A percentile compares a stretch with the other conserved stretches of the same genome.
phyloP scores from a whole-genome alignment of 2,113 vertebrate species.

The Choloepus hoffmanni region DNA sequence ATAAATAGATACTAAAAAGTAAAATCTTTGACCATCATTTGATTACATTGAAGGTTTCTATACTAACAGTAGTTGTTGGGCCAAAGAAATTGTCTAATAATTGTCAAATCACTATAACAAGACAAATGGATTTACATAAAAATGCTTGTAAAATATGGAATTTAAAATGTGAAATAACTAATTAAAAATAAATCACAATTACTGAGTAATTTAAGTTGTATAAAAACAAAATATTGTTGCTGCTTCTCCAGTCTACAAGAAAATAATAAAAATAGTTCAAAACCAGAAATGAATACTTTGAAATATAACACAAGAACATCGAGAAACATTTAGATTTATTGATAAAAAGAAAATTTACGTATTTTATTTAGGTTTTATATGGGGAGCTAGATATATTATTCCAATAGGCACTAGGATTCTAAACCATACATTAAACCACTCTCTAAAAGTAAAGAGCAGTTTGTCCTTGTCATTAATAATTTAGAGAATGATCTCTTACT shows the following conservation, averaged over 20 bases:
- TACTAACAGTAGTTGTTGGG: not conserved
- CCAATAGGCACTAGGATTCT: constrained; percentile 20
- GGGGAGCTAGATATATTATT: not conserved
- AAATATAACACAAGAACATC: not conserved
- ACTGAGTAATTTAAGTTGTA: not conserved
- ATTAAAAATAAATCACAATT: constrained; percentile 48
- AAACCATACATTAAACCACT: not conserved
- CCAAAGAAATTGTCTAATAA: constrained; percentile 4
- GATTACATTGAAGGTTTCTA: not conserved
- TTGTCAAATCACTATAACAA: not conserved
- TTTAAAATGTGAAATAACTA: not conserved
- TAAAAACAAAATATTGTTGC: not conserved
- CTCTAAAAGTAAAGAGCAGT: not conserved
- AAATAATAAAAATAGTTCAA: constrained; percentile 47
- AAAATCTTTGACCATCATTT: not conserved
- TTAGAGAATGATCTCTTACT: not conserved
- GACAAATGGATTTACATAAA: not conserved
- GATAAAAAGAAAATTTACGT: not conserved
- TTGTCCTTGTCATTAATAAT: not conserved
- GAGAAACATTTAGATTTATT: constrained; percentile 37
- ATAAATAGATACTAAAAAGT: not conserved
- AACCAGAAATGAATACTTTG: constrained; percentile 62
- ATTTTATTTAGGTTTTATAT: not conserved
- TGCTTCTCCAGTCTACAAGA: not conserved
- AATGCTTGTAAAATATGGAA: not conserved